Evolutionary conservation across 2,888 invertebrate species (phyloP).

Genomic region (Papilio demoleus): DNA sequence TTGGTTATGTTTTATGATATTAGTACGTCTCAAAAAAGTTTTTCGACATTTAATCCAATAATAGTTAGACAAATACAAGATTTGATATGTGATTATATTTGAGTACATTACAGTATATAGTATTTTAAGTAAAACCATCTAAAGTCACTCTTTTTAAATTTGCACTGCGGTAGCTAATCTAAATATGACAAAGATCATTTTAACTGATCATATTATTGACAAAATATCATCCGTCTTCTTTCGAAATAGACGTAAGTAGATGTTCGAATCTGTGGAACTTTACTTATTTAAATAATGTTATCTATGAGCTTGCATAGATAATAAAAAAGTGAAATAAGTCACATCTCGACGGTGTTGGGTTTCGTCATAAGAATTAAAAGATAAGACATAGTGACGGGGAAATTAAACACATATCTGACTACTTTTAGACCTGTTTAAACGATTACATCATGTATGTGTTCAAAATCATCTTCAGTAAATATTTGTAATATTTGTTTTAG

Average conservation of each 20-base stretch:
- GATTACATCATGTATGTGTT: conserved; percentile 36
- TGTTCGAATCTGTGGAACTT: conserved; percentile 26
- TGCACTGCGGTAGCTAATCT: no score
- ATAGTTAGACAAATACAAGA: no score
- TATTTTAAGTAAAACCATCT: no score
- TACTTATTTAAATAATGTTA: conserved; percentile 37
- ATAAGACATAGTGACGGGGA: conserved; percentile 33
- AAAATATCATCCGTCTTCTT: not conserved
- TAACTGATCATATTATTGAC: not conserved
- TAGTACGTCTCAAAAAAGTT: no score
- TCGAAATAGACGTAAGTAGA: not conserved
- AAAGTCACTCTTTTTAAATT: no score
- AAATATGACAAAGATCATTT: not conserved
- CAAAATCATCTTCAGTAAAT: conserved; percentile 28
- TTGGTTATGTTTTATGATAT: not conserved
- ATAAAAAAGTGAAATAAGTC: conserved; percentile 38
- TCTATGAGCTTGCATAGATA: conserved; percentile 30
- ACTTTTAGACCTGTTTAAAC: conserved; percentile 38
- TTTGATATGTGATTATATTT: no score
- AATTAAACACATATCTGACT: conserved; percentile 35
- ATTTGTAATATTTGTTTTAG: conserved; percentile 26
- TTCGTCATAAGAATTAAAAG: conserved; percentile 41
- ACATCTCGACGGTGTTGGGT: conserved; percentile 31
- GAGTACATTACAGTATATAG: no score
- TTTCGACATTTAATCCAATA: no score